Evolutionary conservation across 2,797 vertebrate species (phyloP).

Genomic region (Ctenosaura bakeri): DNA sequence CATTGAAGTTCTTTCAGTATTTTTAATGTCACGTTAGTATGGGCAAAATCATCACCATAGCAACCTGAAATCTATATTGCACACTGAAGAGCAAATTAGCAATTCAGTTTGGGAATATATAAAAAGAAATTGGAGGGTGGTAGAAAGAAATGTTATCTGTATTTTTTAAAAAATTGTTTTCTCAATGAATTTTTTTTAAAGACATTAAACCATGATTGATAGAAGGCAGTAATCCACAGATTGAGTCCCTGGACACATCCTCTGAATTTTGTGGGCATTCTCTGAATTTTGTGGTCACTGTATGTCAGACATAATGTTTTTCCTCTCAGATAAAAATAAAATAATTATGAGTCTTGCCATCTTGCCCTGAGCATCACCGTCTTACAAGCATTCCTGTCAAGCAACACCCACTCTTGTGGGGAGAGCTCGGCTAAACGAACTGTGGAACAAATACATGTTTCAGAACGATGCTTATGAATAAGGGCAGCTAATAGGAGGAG

Average conservation of each 20-base stretch:
- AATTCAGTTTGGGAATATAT: slow-evolving; percentile 53
- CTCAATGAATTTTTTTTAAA: slow-evolving; percentile 32
- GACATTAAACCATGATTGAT: background rate
- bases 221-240: background rate
- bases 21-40: slow-evolving; percentile 45
- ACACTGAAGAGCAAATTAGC: slow-evolving; percentile 52
- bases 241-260: background rate
- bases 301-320: slow-evolving; percentile 46
- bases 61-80: slow-evolving; percentile 52
- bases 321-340: slow-evolving; percentile 34
- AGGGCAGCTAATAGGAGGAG: slow-evolving; percentile 33
- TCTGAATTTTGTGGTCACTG: background rate
- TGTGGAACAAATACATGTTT: slow-evolving; percentile 37
- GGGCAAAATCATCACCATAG: slow-evolving; percentile 53
- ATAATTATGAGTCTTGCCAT: slow-evolving; percentile 13
- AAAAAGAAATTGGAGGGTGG: background rate
- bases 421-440: slow-evolving; percentile 48
- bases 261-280: slow-evolving; percentile 14
- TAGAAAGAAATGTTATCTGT: slow-evolving; percentile 10
- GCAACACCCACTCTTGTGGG: slow-evolving; percentile 38
- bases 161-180: slow-evolving; percentile 19
- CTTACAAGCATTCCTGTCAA: slow-evolving; percentile 37
- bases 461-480: slow-evolving; percentile 48
- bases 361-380: slow-evolving; percentile 15
- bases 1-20: slow-evolving; percentile 38